Evolutionary conservation across 1,140 invertebrate genomes (phyloP).

Genomic region (Liolophura sinensis): DNA sequence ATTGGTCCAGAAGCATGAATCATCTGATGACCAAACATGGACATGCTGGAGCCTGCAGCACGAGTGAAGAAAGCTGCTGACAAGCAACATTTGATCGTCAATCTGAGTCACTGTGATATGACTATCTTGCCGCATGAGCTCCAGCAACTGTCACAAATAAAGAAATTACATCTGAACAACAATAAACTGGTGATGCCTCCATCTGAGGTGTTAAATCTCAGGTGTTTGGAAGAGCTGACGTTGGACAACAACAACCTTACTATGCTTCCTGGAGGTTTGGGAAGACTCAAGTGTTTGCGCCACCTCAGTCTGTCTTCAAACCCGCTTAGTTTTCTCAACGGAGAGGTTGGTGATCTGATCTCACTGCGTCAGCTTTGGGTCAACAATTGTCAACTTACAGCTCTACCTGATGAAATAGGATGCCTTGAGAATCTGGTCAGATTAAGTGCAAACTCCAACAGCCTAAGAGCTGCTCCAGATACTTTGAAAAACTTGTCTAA

Average conservation of each 20-base stretch:
- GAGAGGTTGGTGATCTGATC: constrained; percentile 39
- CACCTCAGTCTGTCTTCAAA: constrained; percentile 49
- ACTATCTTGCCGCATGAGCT: constrained; percentile 36
- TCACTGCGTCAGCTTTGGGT: constrained; percentile 46
- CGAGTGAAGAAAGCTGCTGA: constrained; percentile 32
- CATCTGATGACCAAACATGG: no score
- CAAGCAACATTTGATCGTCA: constrained; percentile 25
- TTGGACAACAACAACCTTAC: constrained; percentile 52
- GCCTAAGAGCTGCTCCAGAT: constrained; percentile 32
- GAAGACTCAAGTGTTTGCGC: constrained; percentile 36
- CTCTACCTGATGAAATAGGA: constrained; percentile 43
- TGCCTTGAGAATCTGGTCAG: constrained; percentile 38
- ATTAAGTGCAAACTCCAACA: constrained; percentile 43
- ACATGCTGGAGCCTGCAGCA: constrained; percentile 27
- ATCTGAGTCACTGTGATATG: constrained; percentile 44
- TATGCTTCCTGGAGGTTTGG: constrained; percentile 42
- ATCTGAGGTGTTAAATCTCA: constrained; percentile 38
- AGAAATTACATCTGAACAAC: constrained; percentile 39
- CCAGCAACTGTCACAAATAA: constrained; percentile 26
- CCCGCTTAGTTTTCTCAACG: constrained; percentile 35
- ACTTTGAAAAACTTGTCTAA: constrained; percentile 33
- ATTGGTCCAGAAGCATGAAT: no score
- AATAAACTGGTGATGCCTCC: constrained; percentile 51
- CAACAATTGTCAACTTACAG: constrained; percentile 37
- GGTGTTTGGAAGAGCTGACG: constrained; percentile 42